These are phyloP conservation scores for Emys orbicularis DNA, from an alignment of 2,797 vertebrate species.

Conservation along the genomic window DNA sequence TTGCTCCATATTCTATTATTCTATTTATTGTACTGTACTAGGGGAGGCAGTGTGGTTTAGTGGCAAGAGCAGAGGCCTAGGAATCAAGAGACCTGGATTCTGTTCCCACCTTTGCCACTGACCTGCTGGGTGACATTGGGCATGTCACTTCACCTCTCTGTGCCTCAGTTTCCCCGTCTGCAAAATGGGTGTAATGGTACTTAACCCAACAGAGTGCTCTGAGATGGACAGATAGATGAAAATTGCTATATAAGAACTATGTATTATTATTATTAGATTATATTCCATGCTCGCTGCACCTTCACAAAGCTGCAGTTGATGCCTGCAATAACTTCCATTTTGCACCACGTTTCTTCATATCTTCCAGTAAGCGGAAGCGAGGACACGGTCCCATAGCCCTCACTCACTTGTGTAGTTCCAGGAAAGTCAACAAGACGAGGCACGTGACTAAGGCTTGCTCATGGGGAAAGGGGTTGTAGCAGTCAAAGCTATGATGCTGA, in stretches of 20 bases:
- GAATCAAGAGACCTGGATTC: neutral
- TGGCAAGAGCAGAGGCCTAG: rapidly evolving
- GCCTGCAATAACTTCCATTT: neutral
- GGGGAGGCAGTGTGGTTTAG: neutral
- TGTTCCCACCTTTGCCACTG: rapidly evolving
- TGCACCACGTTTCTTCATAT: neutral
- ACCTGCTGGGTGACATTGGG: neutral
- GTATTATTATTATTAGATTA: neutral
- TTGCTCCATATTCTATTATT: neutral
- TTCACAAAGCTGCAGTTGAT: neutral
- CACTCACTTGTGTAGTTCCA: neutral
- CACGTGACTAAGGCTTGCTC: neutral
- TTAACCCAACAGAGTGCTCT: neutral
- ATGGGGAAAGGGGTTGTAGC: neutral
- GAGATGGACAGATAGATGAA: neutral
- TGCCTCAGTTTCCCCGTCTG: neutral
- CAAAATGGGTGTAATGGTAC: neutral
- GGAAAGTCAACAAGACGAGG: neutral
- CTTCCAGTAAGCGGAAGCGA: neutral
- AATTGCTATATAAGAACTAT: neutral
- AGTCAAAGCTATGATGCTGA: neutral
- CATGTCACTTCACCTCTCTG: rapidly evolving
- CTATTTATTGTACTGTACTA: neutral
- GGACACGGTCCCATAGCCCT: neutral
- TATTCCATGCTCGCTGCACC: neutral